These are phyloP conservation scores for Petrophora chlorosata DNA, from an alignment of 2,888 invertebrate species.

Conservation along the genomic window DNA sequence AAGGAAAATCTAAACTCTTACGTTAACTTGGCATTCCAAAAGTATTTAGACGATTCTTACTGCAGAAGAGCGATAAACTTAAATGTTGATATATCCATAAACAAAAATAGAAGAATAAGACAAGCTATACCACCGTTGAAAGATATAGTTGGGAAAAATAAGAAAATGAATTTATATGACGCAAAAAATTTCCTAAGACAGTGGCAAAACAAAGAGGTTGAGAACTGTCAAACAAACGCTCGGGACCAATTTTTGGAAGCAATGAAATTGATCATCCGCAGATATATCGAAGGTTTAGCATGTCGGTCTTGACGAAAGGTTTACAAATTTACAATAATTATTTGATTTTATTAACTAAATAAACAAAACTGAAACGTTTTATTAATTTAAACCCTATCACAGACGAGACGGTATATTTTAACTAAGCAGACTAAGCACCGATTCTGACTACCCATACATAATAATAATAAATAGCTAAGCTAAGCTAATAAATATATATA, in stretches of 20 bases:
- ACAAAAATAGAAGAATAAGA: not conserved
- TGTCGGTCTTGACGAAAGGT: too few relatives aligned
- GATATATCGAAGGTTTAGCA: not conserved
- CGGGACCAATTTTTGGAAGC: not conserved
- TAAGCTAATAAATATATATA: too few relatives aligned
- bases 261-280: not conserved
- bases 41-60: slow-evolving; percentile 3
- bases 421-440: too few relatives aligned
- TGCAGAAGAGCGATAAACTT: not conserved
- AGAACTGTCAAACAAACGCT: not conserved
- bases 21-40: not conserved
- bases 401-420: too few relatives aligned
- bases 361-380: too few relatives aligned
- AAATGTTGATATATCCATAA: not conserved
- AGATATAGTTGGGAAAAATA: too few relatives aligned
- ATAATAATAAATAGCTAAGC: too few relatives aligned
- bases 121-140: not conserved
- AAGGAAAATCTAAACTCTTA: not conserved
- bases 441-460: too few relatives aligned
- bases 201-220: not conserved
- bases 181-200: not conserved
- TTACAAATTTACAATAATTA: too few relatives aligned
- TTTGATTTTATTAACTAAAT: too few relatives aligned
- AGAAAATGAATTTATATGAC: not conserved
- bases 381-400: too few relatives aligned